Base-by-base conservation (phyloP, 2,797 vertebrate genomes). In the Lates japonicus region DNA sequence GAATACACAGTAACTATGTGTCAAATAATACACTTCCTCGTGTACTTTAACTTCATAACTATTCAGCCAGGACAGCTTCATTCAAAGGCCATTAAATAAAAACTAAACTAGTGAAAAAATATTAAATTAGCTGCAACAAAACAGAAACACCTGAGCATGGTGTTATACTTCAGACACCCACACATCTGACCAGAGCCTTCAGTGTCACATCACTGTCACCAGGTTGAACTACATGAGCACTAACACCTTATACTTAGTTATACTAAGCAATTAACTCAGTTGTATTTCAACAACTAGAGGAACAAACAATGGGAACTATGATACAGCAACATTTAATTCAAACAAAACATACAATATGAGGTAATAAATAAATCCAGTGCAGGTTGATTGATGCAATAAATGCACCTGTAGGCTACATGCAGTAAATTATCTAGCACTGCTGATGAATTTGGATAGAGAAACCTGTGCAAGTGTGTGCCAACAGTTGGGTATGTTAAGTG, bases 401-500 rank as follows among this genome's bases (percentile, higher is more conserved):
- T 44, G 3, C 22, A 80, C 48, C 49, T 64, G 41, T 37, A 51
- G 16, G 46, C 5, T 29, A 55, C 17, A 48, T 4, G 67, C 57
- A 66, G 37, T 54, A 61, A 82, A 79, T 80, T 51, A 25, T 82
- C n/a, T 4, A 10, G 51, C 14, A 2, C 2, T 3, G 22, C 7
- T 66, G 31, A 69, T 65, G 16, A 20, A 80, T 46, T 75, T 52
- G 7, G 37, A 60, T 41, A 0, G 46, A 69, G 75, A 82, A 39
- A 29, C 48, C 59, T 76, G 46, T 62, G 48, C 49, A 66, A 29
- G 37, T 35, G 29, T 70, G 60, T 62, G 66, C 67, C 81, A 82
- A 70, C 74, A 77, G 67, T 76, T 72, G 69, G 46, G 52, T 68
- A 31, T 80, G n/a, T 29, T 55, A 75, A 74, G 69, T 76, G 58